These are phyloP conservation scores for Seriola dumerili DNA, from an alignment of 2,113 vertebrate genomes.

Conservation along the genomic window DNA sequence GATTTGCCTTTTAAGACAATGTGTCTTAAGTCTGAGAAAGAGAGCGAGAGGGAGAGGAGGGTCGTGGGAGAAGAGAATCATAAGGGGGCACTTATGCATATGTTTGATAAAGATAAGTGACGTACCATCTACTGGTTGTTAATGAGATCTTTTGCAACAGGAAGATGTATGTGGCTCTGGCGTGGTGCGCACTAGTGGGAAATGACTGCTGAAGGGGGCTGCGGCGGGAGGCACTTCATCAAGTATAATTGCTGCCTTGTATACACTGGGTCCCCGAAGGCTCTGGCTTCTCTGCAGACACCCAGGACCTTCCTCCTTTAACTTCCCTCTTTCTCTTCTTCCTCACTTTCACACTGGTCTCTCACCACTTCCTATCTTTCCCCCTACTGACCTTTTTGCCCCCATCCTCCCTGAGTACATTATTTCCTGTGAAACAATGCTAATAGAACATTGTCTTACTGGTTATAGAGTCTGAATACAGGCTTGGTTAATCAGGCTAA, in stretches of 20 bases:
- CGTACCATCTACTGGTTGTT: constrained; percentile 86
- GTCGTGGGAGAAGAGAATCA: constrained; percentile 52
- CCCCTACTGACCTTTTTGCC: constrained; percentile 30
- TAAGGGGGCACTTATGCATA: constrained; percentile 84
- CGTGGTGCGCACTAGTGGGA: constrained; percentile 70
- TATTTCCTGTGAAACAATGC: constrained; percentile 66
- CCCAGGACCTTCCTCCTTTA: constrained; percentile 55
- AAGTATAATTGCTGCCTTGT: constrained; percentile 84
- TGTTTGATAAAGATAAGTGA: constrained; percentile 91
- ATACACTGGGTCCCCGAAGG: constrained; percentile 76
- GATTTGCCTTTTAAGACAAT: constrained; percentile 88
- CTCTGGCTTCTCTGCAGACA: constrained; percentile 63
- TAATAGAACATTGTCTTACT: constrained; percentile 55
- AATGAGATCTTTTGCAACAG: constrained; percentile 87
- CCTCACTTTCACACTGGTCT: constrained; percentile 20
- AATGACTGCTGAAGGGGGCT: constrained; percentile 75
- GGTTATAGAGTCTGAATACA: constrained; percentile 43
- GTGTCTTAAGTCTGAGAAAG: constrained; percentile 67
- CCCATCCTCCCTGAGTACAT: constrained; percentile 35
- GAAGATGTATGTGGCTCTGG: constrained; percentile 76
- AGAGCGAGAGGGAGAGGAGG: constrained; percentile 32
- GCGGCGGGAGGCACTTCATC: constrained; percentile 81
- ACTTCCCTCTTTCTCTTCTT: constrained; percentile 30
- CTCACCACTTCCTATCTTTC: constrained; percentile 5
- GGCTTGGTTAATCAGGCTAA: constrained; percentile 71